Conservation (phyloP, 2,113 vertebrate genomes). For the Callorhinus ursinus region DNA sequence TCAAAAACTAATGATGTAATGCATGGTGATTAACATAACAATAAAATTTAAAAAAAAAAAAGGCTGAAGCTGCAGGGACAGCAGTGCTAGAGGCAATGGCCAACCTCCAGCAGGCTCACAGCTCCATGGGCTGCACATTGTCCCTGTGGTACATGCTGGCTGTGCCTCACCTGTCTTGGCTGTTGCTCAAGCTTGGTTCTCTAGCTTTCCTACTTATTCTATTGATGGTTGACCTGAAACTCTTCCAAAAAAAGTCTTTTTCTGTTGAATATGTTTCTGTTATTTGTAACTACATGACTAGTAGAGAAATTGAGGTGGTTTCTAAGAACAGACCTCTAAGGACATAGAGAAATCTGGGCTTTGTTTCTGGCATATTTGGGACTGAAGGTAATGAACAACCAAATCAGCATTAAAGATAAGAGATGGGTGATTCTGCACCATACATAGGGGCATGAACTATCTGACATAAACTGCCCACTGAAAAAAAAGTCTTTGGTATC, state of each 20-base stretch:
- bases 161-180: not conserved
- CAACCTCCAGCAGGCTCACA: not conserved
- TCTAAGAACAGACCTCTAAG: not conserved
- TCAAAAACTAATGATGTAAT: too few species aligned
- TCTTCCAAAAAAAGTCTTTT: not conserved
- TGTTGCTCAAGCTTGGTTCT: not conserved
- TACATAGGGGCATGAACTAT: not conserved
- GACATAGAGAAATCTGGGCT: not conserved
- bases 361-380: not conserved
- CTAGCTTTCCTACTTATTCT: not conserved
- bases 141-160: not conserved
- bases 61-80: not conserved
- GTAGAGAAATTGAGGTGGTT: not conserved
- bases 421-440: not conserved
- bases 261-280: not conserved
- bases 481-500: not conserved
- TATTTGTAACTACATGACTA: constrained; percentile 14
- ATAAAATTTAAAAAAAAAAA: too few species aligned
- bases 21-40: too few species aligned
- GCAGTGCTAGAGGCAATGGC: not conserved
- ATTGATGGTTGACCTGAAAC: not conserved
- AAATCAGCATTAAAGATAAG: not conserved
- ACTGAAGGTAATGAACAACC: not conserved
- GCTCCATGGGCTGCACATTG: rapidly evolving
- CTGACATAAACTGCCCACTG: not conserved